Evolutionary conservation across 2,888 invertebrate genomes (phyloP).

Genomic region (Protodeltote pygarga): DNA sequence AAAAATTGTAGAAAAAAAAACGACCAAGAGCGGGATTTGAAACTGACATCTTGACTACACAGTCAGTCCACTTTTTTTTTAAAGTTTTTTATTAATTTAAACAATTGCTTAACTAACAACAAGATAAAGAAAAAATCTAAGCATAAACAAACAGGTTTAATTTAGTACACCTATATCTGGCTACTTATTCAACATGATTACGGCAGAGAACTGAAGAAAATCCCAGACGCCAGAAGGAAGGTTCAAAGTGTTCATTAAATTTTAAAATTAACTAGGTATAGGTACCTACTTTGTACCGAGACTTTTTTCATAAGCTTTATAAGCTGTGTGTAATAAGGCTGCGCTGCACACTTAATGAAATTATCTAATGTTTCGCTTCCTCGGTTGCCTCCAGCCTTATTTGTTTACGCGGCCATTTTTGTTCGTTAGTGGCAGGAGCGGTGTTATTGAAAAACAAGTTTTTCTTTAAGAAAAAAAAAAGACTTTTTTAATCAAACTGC

Average conservation of each 20-base stretch:
- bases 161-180: not conserved
- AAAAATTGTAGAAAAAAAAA: no score
- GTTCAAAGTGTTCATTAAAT: constrained; percentile 28
- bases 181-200: not conserved
- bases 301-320: constrained; percentile 20
- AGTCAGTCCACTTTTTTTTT: no score
- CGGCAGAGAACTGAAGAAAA: not conserved
- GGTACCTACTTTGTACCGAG: constrained; percentile 12
- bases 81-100: no score
- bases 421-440: constrained; percentile 1
- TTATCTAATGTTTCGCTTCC: constrained; percentile 10
- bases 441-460: not conserved
- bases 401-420: constrained; percentile 21
- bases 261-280: constrained; percentile 43
- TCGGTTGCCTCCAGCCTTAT: constrained; percentile 16
- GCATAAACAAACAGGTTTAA: not conserved
- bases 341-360: constrained; percentile 25
- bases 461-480: not conserved
- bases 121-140: not conserved
- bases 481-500: no score
- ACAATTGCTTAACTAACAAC: not conserved
- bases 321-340: constrained; percentile 31
- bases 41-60: no score
- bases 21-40: no score
- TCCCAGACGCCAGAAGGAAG: constrained; percentile 9